Evolutionary conservation across 2,113 vertebrate genomes (phyloP), one percentile per base, ranked within the genome.

Genomic region (Chaetorhynchus papuensis): DNA sequence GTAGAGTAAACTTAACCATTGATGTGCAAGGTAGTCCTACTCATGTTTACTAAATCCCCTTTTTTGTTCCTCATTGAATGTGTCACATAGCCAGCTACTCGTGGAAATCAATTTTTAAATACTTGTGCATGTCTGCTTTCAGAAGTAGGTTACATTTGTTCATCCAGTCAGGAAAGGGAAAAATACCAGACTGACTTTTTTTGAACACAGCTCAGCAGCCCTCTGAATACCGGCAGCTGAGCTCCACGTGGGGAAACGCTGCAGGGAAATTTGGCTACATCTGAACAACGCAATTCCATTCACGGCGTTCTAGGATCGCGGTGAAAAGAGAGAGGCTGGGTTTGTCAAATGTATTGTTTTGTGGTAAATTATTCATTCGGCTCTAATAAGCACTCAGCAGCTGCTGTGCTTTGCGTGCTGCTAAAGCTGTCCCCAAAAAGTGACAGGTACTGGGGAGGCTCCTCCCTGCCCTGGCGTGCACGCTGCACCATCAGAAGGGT

Each of bases 71-170:
- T 69, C 20, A 8, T 11, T 41, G 56, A 21, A 60, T 53, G 27
- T 84, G 70, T 60, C 53, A 63, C 53, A 24, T 7, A 56, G 47
- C 26, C 56, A 22, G 28, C 24, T 89, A 76, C 16, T 57, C 49
- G 14, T 3, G 27, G 45, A 87, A 95, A 95, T 85, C 8, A 91
- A 59, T 87, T 93, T 96, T 94, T 94, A 93, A 95, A 66, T 85
- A 94, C 45, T 68, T 16, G 39, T 92, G 39, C 52, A 7, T 21
- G 35, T 42, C 50, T 91, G 13, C 81, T 72, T 77, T 35, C 53
- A 87, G 70, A 94, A 93, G 65, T 85, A 93, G 84, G 84, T 83
- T 96, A 76, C 47, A 19, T 81, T 91, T 82, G 47, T 87, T 96
- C 84, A 85, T 68, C 39, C 60, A 90, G 53, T 91, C 65, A 93